Conservation (phyloP, 2,113 vertebrate genomes). For the Hippocampus mohnikei region DNA sequence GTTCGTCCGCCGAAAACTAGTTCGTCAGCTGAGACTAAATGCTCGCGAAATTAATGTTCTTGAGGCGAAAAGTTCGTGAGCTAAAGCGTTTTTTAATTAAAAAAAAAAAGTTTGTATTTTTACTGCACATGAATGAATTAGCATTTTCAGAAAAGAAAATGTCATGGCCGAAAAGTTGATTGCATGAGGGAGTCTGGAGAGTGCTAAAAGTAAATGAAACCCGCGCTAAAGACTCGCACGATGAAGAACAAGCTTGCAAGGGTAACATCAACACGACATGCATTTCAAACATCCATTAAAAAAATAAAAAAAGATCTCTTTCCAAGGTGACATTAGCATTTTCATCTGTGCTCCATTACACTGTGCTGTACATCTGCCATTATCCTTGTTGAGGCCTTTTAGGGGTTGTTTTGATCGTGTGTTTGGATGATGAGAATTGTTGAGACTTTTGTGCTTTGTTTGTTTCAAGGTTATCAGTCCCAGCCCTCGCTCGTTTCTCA, state of each 20-base stretch:
- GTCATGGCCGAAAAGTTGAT: background rate
- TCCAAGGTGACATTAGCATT: slow-evolving; percentile 8
- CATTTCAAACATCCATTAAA: slow-evolving; percentile 9
- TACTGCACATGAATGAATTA: background rate
- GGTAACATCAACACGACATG: slow-evolving; percentile 41
- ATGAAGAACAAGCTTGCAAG: background rate
- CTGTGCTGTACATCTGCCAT: background rate
- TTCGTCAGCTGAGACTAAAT: too few relatives aligned
- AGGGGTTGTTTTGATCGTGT: slow-evolving; percentile 29
- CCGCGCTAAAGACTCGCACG: background rate
- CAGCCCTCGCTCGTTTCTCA: slow-evolving; percentile 19
- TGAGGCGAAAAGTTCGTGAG: too few relatives aligned
- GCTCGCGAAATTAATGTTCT: too few relatives aligned
- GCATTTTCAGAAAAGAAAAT: background rate
- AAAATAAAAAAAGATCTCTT: slow-evolving; percentile 21
- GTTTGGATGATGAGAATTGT: slow-evolving; percentile 22
- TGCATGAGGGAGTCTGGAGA: background rate
- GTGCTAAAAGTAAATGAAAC: background rate
- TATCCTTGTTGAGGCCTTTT: background rate
- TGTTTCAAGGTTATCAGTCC: slow-evolving; percentile 37
- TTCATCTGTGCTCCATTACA: slow-evolving; percentile 41
- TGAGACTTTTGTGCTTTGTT: slow-evolving; percentile 8
- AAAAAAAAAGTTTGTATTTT: too few relatives aligned
- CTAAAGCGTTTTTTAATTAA: too few relatives aligned
- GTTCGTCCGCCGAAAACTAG: too few relatives aligned